A percentile compares a stretch with the other conserved stretches of the same genome.
These are phyloP conservation scores for Hypotaenidia philippensis DNA, from an alignment of 2,797 vertebrate genomes.

Conservation along the genomic window DNA sequence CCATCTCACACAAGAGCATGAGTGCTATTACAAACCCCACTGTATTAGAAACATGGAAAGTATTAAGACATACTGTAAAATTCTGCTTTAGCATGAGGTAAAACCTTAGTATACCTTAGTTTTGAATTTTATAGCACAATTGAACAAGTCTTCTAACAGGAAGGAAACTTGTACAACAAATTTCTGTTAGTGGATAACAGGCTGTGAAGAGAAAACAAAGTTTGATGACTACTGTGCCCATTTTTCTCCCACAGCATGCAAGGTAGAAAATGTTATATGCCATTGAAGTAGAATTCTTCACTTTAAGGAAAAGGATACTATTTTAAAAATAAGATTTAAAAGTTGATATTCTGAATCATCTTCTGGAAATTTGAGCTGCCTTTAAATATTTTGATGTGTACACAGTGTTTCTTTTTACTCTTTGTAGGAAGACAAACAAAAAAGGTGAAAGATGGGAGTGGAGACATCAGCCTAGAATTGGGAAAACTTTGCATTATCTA, in stretches of 20 bases:
- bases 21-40: not conserved
- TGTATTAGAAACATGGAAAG: not conserved
- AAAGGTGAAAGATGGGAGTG: not conserved
- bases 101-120: not conserved
- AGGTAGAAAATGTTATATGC: not conserved
- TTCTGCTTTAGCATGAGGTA: not conserved
- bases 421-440: not conserved
- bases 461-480: not conserved
- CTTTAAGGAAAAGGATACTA: not conserved
- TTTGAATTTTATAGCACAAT: not conserved
- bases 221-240: not conserved
- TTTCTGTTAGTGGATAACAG: not conserved
- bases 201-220: not conserved
- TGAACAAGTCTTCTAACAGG: not conserved
- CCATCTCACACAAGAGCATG: not conserved
- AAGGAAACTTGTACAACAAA: not conserved
- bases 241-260: not conserved
- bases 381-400: not conserved
- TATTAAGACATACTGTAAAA: not conserved
- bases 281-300: not conserved
- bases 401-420: not conserved
- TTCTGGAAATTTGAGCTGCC: not conserved
- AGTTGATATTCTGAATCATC: not conserved
- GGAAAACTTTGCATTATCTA: not conserved
- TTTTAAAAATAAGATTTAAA: not conserved